Conservation (phyloP, 2,888 invertebrate species). For the Patella pellucida region DNA sequence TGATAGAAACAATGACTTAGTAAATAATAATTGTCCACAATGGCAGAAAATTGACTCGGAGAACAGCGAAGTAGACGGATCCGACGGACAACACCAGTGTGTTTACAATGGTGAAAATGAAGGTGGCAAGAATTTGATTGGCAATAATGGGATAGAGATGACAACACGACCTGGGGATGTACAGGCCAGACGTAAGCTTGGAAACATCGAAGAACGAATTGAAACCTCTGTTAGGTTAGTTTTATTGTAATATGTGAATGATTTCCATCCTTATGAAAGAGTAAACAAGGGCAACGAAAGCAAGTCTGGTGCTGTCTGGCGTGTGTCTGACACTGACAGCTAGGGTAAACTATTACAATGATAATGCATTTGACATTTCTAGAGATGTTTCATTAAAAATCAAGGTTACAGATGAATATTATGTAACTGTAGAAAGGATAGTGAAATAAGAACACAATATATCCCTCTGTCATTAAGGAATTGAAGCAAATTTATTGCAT, state of each 20-base stretch:
- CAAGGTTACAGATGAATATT: no score
- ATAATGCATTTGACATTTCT: conserved; percentile 2
- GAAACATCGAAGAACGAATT: conserved; percentile 52
- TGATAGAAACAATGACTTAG: conserved; percentile 24
- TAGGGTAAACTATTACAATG: neutral
- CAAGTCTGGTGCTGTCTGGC: conserved; percentile 14
- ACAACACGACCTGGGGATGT: conserved; percentile 23
- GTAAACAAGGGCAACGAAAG: neutral
- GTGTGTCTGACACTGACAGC: conserved; percentile 19
- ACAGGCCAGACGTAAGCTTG: conserved; percentile 35
- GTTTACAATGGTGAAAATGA: conserved; percentile 24
- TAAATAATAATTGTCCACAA: conserved; percentile 22
- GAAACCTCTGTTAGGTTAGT: conserved; percentile 52
- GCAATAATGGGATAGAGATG: conserved; percentile 15
- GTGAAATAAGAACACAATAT: no score
- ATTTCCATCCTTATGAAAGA: no score
- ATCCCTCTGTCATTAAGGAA: no score
- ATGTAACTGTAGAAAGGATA: no score
- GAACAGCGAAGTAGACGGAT: conserved; percentile 13
- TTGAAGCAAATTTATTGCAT: no score
- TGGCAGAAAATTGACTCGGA: conserved; percentile 21
- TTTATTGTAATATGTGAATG: neutral
- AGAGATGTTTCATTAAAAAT: neutral
- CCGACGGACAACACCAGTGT: conserved; percentile 14
- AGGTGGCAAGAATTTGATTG: conserved; percentile 16